A percentile compares a stretch with the other conserved stretches of the same genome.
Evolutionary conservation across 2,113 vertebrate genomes (phyloP).

Genomic region (Leptosomus discolor): DNA sequence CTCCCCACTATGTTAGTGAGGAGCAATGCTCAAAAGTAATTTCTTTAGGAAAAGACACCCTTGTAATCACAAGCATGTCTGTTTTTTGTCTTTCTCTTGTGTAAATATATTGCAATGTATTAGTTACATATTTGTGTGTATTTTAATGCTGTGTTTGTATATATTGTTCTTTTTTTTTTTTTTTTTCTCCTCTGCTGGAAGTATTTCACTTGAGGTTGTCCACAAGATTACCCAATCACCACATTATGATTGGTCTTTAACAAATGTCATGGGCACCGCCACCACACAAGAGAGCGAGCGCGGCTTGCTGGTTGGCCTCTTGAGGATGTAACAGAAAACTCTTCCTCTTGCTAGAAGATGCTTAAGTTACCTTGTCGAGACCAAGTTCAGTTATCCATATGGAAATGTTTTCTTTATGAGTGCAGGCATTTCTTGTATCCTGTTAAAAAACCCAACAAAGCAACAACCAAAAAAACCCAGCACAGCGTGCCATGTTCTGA

Average conservation of each 20-base stretch:
- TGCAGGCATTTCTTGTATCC: not conserved
- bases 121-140: not conserved
- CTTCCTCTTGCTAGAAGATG: not conserved
- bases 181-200: not conserved
- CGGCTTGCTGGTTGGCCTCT: not conserved
- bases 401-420: not conserved
- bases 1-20: not conserved
- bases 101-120: not conserved
- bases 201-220: conserved; percentile 1
- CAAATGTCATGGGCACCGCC: not conserved
- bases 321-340: not conserved
- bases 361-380: not conserved
- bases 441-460: not conserved
- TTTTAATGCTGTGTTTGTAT: not conserved
- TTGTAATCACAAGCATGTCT: not conserved
- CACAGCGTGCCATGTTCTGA: accelerated
- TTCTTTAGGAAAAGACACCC: not conserved
- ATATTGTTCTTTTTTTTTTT: not conserved
- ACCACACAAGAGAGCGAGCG: not conserved
- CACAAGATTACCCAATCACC: not conserved
- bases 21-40: not conserved
- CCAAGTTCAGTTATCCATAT: not conserved
- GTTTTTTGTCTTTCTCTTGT: not conserved
- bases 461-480: no score
- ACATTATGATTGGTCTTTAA: not conserved